Percentiles rank a stretch among this genome's conserved stretches.
phyloP scores from a whole-genome alignment of 2,888 invertebrate species.

The Sphaerophoria taeniata region DNA sequence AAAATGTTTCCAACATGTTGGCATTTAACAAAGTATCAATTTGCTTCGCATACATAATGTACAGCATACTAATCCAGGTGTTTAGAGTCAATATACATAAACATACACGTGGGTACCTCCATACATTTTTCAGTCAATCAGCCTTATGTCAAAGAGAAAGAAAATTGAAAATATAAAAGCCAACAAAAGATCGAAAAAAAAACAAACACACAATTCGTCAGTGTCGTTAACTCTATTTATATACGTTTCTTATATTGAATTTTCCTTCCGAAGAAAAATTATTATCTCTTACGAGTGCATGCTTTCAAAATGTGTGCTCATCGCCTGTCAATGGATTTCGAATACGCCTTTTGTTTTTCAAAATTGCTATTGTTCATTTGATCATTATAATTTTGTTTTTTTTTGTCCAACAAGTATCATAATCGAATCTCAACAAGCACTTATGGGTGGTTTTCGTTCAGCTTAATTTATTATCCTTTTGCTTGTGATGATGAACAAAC shows the following conservation, averaged over 20 bases:
- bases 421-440: slow-evolving; percentile 26
- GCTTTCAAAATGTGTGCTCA: slow-evolving; percentile 41
- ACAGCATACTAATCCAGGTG: not conserved
- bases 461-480: slow-evolving; percentile 21
- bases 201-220: slow-evolving; percentile 4
- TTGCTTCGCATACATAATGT: not conserved
- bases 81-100: not conserved
- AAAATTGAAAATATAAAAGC: slow-evolving; percentile 7
- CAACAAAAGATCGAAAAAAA: not conserved
- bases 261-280: slow-evolving; percentile 43
- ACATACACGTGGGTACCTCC: not conserved
- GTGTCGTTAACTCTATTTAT: slow-evolving; percentile 42
- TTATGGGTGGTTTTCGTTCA: slow-evolving; percentile 11
- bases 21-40: slow-evolving; percentile 9
- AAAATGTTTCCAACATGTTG: slow-evolving; percentile 22
- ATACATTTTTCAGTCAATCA: not conserved
- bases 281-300: slow-evolving; percentile 30
- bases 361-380: slow-evolving; percentile 37
- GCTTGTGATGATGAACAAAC: slow-evolving; percentile 14
- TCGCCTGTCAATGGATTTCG: slow-evolving; percentile 50
- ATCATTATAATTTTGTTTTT: not conserved
- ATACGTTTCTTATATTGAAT: slow-evolving; percentile 37
- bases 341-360: slow-evolving; percentile 49
- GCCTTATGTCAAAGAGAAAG: slow-evolving; percentile 22
- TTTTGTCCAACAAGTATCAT: slow-evolving; percentile 45